Conservation (phyloP, 1,140 invertebrate species). For the Euwallacea similis region DNA sequence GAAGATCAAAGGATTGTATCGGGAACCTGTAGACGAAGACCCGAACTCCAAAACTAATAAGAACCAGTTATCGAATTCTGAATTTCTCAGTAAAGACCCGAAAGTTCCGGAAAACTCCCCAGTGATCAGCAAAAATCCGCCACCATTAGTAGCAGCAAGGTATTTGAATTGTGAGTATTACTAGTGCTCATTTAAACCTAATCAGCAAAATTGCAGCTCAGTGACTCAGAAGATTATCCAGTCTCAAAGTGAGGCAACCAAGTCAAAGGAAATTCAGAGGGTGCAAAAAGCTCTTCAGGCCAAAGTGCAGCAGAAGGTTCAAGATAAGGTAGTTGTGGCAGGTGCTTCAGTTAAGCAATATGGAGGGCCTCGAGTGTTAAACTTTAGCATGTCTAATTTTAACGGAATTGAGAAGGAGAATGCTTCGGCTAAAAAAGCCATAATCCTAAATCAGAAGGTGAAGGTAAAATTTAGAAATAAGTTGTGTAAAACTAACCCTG, state of each 20-base stretch:
- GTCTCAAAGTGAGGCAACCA: constrained; percentile 11
- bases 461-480: neutral
- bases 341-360: constrained; percentile 19
- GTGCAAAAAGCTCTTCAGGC: constrained; percentile 7
- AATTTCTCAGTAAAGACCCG: neutral
- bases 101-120: constrained; percentile 8
- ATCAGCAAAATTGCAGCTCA: constrained; percentile 1
- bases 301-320: constrained; percentile 4
- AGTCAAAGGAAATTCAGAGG: constrained; percentile 13
- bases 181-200: neutral
- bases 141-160: constrained; percentile 24
- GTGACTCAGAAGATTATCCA: constrained; percentile 22
- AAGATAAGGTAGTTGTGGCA: constrained; percentile 18
- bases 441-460: constrained; percentile 35
- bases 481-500: constrained; percentile 24
- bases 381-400: constrained; percentile 37
- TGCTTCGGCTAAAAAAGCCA: constrained; percentile 15
- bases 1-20: constrained; percentile 73
- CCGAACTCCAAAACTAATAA: constrained; percentile 8
- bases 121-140: constrained; percentile 25
- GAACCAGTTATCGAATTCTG: neutral
- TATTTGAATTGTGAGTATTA: neutral
- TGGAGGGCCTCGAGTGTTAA: constrained; percentile 37
- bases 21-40: constrained; percentile 42
- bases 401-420: constrained; percentile 34